Evolutionary conservation across 2,113 vertebrate genomes (phyloP).

Genomic region (Megaceryle maxima): DNA sequence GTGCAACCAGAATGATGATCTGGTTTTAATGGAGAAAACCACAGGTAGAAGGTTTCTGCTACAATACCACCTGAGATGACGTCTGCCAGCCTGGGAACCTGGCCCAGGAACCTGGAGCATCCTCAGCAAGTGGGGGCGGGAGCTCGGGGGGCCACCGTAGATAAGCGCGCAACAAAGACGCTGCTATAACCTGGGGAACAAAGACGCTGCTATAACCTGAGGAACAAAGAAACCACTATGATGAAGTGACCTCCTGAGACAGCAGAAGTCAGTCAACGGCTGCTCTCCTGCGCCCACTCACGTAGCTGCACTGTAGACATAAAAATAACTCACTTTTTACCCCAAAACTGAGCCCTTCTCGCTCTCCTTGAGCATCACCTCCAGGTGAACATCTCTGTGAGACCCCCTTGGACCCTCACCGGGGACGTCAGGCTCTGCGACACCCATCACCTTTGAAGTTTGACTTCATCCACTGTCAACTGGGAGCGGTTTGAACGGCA

Average conservation of each 20-base stretch:
- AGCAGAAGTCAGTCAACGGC: neutral
- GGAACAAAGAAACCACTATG: constrained; percentile 48
- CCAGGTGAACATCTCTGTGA: accelerated
- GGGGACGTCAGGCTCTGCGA: accelerated
- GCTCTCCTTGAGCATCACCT: neutral
- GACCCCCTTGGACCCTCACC: accelerated
- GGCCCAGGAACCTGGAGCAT: neutral
- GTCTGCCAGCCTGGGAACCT: neutral
- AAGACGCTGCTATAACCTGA: neutral
- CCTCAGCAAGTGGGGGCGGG: neutral
- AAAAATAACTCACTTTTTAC: neutral
- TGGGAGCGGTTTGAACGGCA: neutral
- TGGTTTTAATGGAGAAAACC: accelerated
- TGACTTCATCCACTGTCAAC: neutral
- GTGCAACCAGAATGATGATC: accelerated
- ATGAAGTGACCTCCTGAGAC: neutral
- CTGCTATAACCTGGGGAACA: neutral
- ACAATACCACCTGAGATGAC: accelerated
- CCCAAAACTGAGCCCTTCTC: neutral
- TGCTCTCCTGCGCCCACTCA: neutral
- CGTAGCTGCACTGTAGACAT: accelerated
- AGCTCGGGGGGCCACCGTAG: neutral
- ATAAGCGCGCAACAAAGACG: constrained; percentile 8
- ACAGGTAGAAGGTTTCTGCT: neutral
- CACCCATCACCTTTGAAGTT: neutral